Evolutionary conservation across 2,113 vertebrate species (phyloP).

Genomic region (Tachysurus vachellii): DNA sequence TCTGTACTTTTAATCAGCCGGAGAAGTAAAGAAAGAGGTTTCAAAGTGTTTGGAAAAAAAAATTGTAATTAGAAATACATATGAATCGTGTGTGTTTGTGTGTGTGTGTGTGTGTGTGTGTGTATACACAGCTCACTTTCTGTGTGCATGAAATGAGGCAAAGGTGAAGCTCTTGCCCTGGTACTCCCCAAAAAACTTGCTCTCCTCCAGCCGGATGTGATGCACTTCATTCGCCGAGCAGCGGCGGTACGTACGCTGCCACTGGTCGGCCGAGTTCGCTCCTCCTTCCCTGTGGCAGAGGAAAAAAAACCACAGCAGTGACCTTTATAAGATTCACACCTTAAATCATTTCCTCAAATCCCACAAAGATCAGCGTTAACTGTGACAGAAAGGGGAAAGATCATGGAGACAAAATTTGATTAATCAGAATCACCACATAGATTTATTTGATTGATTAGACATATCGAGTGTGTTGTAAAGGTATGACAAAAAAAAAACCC

Average conservation of each 20-base stretch:
- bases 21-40: neutral
- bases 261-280: conserved; percentile 75
- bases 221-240: conserved; percentile 83
- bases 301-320: conserved; percentile 40
- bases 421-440: neutral
- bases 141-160: conserved; percentile 82
- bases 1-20: neutral
- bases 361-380: neutral
- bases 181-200: conserved; percentile 83
- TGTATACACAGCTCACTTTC: conserved; percentile 70
- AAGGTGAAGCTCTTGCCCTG: conserved; percentile 84
- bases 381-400: neutral
- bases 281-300: conserved; percentile 63
- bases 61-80: neutral
- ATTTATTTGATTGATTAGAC: too few species aligned
- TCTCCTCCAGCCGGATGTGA: conserved; percentile 81
- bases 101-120: conserved; percentile 22
- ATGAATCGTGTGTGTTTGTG: neutral
- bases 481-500: neutral
- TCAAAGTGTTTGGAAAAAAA: too few species aligned
- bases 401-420: neutral
- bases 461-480: neutral
- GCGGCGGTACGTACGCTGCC: conserved; percentile 80
- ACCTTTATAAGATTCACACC: conserved; percentile 56
- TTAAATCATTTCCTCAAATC: too few species aligned